A percentile compares a stretch with the other conserved stretches of the same genome.
These are phyloP conservation scores for Conchocele bisecta DNA, from an alignment of 2,888 invertebrate genomes.

Conservation along the genomic window DNA sequence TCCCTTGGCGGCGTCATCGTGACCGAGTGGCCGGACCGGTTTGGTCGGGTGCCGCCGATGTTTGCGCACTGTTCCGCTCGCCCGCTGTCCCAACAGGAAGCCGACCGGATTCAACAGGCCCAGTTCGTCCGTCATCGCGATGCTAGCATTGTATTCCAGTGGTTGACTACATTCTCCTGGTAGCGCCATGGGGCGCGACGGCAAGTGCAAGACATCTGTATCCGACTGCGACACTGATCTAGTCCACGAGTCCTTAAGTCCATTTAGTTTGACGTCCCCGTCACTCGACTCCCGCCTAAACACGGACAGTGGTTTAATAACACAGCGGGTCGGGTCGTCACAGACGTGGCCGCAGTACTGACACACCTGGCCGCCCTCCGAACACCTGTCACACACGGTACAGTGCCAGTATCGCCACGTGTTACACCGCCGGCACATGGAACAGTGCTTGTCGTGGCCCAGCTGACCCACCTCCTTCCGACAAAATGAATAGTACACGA, in stretches of 20 bases:
- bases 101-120: conserved; percentile 57
- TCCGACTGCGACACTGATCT: conserved; percentile 21
- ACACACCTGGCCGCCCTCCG: conserved; percentile 39
- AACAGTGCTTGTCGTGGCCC: conserved; percentile 53
- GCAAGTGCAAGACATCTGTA: conserved; percentile 32
- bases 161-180: background rate
- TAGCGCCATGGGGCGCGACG: background rate
- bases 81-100: conserved; percentile 48
- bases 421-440: conserved; percentile 39
- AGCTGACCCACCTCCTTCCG: conserved; percentile 44
- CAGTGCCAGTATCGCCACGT: conserved; percentile 54
- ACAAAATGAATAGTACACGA: conserved; percentile 57
- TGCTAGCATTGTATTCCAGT: conserved; percentile 42
- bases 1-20: too few relatives aligned
- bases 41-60: too few relatives aligned
- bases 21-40: too few relatives aligned
- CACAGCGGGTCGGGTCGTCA: conserved; percentile 28
- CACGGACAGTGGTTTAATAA: conserved; percentile 57
- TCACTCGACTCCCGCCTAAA: conserved; percentile 36
- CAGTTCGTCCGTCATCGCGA: conserved; percentile 57
- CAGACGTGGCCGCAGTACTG: conserved; percentile 52
- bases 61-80: conserved; percentile 34
- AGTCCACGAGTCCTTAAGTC: conserved; percentile 37
- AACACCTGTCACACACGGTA: conserved; percentile 42
- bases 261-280: conserved; percentile 32